A percentile compares a stretch with the other conserved stretches of the same genome.
These are phyloP conservation scores for Neodiprion virginianus DNA, from an alignment of 1,140 invertebrate genomes.

Conservation along the genomic window DNA sequence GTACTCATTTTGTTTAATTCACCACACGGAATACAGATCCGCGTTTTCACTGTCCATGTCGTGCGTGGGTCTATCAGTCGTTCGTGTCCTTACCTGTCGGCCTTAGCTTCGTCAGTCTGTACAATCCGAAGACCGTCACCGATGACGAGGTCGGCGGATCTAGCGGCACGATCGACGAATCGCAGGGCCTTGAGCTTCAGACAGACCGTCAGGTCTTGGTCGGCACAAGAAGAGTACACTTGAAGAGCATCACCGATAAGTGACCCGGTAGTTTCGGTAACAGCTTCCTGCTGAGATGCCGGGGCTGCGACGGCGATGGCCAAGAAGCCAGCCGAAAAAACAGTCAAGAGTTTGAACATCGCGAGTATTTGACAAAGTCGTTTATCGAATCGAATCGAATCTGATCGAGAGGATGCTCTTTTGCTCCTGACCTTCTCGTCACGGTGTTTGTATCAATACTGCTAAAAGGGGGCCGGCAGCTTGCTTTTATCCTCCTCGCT, in stretches of 20 bases:
- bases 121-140: slow-evolving; percentile 75
- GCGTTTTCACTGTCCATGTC: slow-evolving; percentile 1
- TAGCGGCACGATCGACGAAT: slow-evolving; percentile 53
- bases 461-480: slow-evolving; percentile 62
- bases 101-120: slow-evolving; percentile 62
- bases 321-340: slow-evolving; percentile 62
- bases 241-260: slow-evolving; percentile 60
- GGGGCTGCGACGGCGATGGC: slow-evolving; percentile 62
- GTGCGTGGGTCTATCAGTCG: neutral
- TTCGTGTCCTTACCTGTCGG: slow-evolving; percentile 47
- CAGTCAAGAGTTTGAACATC: slow-evolving; percentile 66
- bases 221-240: slow-evolving; percentile 67
- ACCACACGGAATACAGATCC: neutral
- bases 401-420: neutral
- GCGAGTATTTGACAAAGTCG: slow-evolving; percentile 29
- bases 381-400: slow-evolving; percentile 25
- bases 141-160: slow-evolving; percentile 62
- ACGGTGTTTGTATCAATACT: slow-evolving; percentile 60
- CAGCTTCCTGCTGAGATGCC: slow-evolving; percentile 47
- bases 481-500: slow-evolving; percentile 63
- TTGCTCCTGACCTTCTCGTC: slow-evolving; percentile 30
- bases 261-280: slow-evolving; percentile 32
- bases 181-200: slow-evolving; percentile 67
- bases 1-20: neutral
- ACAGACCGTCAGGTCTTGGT: slow-evolving; percentile 74